Percentiles rank a stretch among this genome's conserved stretches.
These are phyloP conservation scores for Mesochorus sp. DNA, from an alignment of 2,888 invertebrate species.

Conservation along the genomic window DNA sequence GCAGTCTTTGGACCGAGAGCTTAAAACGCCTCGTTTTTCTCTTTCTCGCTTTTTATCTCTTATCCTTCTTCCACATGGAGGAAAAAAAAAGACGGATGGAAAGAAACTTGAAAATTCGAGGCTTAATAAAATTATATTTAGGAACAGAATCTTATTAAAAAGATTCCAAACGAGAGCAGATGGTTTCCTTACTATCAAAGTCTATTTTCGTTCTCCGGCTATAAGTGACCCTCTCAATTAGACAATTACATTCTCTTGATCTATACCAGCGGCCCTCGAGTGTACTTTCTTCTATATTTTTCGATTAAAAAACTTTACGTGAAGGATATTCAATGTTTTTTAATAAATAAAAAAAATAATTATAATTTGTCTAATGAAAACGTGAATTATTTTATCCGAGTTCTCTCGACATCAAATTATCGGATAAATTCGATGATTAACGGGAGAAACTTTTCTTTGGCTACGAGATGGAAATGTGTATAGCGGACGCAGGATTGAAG, in stretches of 20 bases:
- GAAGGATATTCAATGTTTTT: too few species aligned
- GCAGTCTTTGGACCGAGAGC: slow-evolving; percentile 11
- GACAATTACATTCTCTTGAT: too few species aligned
- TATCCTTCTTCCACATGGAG: too few species aligned
- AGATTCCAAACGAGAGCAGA: too few species aligned
- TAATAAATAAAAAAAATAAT: too few species aligned
- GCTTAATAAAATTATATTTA: background rate
- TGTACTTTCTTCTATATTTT: too few species aligned
- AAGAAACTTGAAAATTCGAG: background rate
- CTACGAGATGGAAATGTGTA: background rate
- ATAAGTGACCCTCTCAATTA: too few species aligned
- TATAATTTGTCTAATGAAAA: background rate
- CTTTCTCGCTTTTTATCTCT: background rate
- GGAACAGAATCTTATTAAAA: background rate
- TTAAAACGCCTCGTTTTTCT: background rate
- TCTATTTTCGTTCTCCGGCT: too few species aligned
- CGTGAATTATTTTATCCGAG: background rate
- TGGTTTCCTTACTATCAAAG: too few species aligned
- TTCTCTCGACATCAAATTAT: background rate
- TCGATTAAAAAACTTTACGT: too few species aligned
- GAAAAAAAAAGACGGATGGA: too few species aligned
- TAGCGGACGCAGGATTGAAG: background rate
- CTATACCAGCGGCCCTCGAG: too few species aligned
- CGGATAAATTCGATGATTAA: background rate
- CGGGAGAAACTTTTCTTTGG: slow-evolving; percentile 28